These are phyloP conservation scores for Drosophila eohydei DNA, from an alignment of 2,888 invertebrate species.

Conservation along the genomic window DNA sequence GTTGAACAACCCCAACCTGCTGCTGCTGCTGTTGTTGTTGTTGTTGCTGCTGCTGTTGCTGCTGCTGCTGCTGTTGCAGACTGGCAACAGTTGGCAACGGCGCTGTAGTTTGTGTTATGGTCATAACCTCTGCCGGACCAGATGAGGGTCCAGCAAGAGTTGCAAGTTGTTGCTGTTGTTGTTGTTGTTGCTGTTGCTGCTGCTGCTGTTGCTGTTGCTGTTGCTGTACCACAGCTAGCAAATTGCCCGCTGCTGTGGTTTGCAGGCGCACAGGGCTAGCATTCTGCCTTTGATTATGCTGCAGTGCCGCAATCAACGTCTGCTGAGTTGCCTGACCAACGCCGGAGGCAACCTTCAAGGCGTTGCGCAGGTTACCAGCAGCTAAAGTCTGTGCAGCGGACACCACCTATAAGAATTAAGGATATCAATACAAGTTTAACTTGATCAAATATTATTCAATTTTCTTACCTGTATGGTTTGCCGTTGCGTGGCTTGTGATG, in stretches of 20 bases:
- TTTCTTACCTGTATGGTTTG: conserved; percentile 86
- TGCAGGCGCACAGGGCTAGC: conserved; percentile 88
- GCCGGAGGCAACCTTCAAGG: conserved; percentile 86
- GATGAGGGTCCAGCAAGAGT: conserved; percentile 60
- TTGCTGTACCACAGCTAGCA: conserved; percentile 87
- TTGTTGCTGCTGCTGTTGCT: conserved; percentile 67
- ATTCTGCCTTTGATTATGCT: conserved; percentile 86
- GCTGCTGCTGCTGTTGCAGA: conserved; percentile 72
- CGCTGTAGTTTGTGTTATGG: conserved; percentile 78
- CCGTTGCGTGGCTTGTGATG: conserved; percentile 86
- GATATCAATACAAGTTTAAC: not conserved
- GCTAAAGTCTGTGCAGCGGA: conserved; percentile 86
- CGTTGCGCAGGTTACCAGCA: conserved; percentile 85
- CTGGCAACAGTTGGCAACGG: conserved; percentile 58
- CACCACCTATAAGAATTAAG: conserved; percentile 85
- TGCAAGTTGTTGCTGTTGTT: conserved; percentile 46
- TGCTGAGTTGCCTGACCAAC: conserved; percentile 85
- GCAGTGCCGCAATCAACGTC: conserved; percentile 86
- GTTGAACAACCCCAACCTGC: conserved; percentile 26
- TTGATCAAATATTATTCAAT: not conserved
- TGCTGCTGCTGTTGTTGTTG: conserved; percentile 56
- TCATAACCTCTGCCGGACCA: conserved; percentile 82
- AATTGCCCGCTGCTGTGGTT: conserved; percentile 86
- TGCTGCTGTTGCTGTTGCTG: conserved; percentile 86
- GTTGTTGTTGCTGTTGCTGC: conserved; percentile 29